Percentiles rank a stretch among this genome's conserved stretches.
Evolutionary conservation across 2,797 vertebrate species (phyloP).

Genomic region (Cuculus canorus): DNA sequence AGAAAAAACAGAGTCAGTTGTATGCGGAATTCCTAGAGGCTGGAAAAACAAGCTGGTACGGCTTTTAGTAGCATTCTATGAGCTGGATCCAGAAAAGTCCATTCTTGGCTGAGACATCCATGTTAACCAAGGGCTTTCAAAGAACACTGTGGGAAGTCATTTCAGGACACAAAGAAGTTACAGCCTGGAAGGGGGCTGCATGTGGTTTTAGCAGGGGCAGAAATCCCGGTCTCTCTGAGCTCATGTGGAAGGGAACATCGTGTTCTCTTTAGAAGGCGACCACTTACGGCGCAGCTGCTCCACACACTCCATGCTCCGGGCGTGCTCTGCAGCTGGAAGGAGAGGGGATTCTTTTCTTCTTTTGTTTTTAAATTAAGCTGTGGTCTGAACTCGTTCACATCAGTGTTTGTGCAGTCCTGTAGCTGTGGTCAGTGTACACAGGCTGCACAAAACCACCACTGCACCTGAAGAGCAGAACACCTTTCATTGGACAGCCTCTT

Average conservation of each 20-base stretch:
- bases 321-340: constrained; percentile 3
- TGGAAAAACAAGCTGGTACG: neutral
- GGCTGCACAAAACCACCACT: neutral
- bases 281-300: constrained; percentile 30
- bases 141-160: neutral
- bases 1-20: neutral
- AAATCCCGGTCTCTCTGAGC: neutral
- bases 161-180: constrained; percentile 30
- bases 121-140: constrained; percentile 2
- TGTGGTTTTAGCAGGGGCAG: constrained; percentile 37
- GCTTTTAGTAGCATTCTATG: constrained; percentile 6
- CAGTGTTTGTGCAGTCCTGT: neutral
- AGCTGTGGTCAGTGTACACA: neutral
- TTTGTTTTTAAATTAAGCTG: neutral
- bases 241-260: constrained; percentile 1
- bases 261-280: constrained; percentile 24
- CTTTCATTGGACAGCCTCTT: neutral
- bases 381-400: neutral
- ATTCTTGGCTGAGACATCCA: neutral
- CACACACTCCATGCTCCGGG: neutral
- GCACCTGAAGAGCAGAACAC: neutral
- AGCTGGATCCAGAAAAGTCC: neutral
- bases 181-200: constrained; percentile 9
- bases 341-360: neutral
- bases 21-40: neutral